Evolutionary conservation across 2,797 vertebrate genomes (phyloP).

Genomic region (Ceyx erithaca): DNA sequence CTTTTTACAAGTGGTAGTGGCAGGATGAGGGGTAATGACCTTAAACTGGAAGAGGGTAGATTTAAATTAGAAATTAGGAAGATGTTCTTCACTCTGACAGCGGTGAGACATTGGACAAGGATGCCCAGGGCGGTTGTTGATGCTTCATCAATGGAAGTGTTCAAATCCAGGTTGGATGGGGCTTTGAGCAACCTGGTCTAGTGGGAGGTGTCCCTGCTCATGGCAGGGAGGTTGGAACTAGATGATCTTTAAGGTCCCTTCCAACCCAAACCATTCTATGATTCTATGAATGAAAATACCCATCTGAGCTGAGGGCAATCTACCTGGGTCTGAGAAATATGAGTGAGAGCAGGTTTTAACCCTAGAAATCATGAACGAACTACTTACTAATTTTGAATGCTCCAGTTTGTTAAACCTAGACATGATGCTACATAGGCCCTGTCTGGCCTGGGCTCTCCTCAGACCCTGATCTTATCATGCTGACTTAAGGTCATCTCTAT

Average conservation of each 20-base stretch:
- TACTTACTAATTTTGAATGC: not conserved
- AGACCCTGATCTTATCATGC: not conserved
- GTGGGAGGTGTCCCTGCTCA: too few species aligned
- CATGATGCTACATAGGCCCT: not conserved
- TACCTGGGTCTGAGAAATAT: not conserved
- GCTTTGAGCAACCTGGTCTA: too few species aligned
- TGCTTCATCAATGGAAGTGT: too few species aligned
- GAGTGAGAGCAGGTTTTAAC: not conserved
- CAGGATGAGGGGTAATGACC: not conserved
- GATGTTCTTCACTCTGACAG: too few species aligned
- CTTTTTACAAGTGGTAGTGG: too few species aligned
- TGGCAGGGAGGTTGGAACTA: too few species aligned
- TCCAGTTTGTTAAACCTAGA: not conserved
- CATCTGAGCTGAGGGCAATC: not conserved
- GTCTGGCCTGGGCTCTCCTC: not conserved
- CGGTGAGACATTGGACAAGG: too few species aligned
- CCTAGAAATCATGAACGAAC: not conserved
- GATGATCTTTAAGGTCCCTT: too few species aligned
- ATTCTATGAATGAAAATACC: not conserved
- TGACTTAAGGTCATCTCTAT: not conserved
- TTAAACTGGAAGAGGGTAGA: not conserved
- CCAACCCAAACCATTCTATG: not conserved
- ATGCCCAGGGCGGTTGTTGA: too few species aligned
- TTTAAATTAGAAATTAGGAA: too few species aligned
- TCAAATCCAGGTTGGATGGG: too few species aligned